Evolutionary conservation across 1,140 invertebrate genomes (phyloP), one percentile per base, ranked within the genome.

Genomic region (Eumaeus atala): DNA sequence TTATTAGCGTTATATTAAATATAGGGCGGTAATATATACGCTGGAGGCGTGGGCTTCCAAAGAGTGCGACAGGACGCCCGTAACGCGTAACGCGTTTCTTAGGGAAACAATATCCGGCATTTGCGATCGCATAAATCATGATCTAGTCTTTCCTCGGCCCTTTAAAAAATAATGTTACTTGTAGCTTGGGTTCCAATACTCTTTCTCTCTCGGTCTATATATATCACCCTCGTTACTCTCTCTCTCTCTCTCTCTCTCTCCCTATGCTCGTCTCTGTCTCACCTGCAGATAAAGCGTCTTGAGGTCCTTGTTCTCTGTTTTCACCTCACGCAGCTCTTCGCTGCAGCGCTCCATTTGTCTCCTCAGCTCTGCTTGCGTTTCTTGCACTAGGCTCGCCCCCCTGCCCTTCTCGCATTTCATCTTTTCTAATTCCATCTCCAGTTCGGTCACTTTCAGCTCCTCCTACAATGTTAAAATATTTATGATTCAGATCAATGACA

Each of bases 271-370:
- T 14, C 54, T 55, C 34, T n/a, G 35, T 54, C 17, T 9, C 57
- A 84, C 84, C 71, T 88, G 77, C 44, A 87, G 54, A 55, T 88
- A 88, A 40, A 87, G 60, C 1, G 66, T 82, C 54, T 87, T 87
- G 9, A 87, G 67, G 28, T 88, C 82, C 2, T 68, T 70, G 34
- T 83, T 84, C 54, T 88, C 85, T 16, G 67, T 72, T 3, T 78
- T 64, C 11, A 77, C 74, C 11, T 83, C 75, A 51, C 80, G 81
- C 0, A 87, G 69, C 44, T 84, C 74, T 6, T 57, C 54, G n/a
- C 73, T 70, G 48, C 70, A 77, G 0, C 72, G 70, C 38, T 88
- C 83, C 42, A 85, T 59, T 52, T 88, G 83, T 0, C 76, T 64
- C 21, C 79, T 47, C 9, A 87, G 58, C 40, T 87, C 83, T 0